These are phyloP conservation scores for Erethizon dorsatum DNA, from an alignment of 2,797 vertebrate genomes.

Conservation along the genomic window DNA sequence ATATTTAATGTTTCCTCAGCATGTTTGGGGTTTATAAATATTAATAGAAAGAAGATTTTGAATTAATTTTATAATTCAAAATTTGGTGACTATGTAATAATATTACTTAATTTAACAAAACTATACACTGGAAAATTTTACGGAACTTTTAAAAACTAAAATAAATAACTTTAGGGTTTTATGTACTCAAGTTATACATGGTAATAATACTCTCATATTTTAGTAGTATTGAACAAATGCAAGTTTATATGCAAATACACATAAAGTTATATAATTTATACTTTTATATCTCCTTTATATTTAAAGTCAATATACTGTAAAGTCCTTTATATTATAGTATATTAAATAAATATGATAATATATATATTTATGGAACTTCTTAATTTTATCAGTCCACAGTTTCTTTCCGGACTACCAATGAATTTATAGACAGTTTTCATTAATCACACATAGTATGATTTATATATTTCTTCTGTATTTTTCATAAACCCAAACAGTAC, in stretches of 20 bases:
- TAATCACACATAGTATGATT: background rate
- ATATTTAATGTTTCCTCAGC: background rate
- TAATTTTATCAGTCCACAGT: background rate
- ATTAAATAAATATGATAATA: background rate
- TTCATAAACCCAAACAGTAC: background rate
- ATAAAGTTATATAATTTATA: background rate
- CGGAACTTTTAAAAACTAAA: background rate
- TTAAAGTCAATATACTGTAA: background rate
- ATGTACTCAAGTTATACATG: background rate
- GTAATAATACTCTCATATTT: background rate
- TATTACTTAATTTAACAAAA: background rate
- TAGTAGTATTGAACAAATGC: background rate
- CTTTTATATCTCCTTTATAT: background rate
- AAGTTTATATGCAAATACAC: background rate
- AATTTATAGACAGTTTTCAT: background rate
- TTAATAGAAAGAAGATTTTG: background rate
- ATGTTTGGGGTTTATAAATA: background rate
- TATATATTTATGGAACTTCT: background rate
- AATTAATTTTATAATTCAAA: background rate
- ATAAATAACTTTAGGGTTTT: background rate
- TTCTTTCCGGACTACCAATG: background rate
- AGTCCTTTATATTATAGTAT: background rate
- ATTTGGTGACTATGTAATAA: background rate
- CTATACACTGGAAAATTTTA: background rate
- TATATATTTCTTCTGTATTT: background rate